Conservation (phyloP, 2,113 vertebrate species). For the Festucalex cinctus region DNA sequence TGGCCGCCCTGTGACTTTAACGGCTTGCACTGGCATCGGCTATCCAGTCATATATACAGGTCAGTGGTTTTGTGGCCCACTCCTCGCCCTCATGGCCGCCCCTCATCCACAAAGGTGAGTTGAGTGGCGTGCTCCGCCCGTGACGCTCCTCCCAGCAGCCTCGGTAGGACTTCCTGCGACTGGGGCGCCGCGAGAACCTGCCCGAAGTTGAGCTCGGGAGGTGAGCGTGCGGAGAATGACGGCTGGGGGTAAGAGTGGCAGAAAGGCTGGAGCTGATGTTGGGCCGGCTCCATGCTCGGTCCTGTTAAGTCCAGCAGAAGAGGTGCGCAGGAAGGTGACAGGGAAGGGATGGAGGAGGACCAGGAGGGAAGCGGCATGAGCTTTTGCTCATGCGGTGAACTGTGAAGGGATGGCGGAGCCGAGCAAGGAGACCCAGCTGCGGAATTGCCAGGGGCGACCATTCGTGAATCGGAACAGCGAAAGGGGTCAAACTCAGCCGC, state of each 20-base stretch:
- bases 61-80: background rate
- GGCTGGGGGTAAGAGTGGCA: background rate
- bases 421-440: conserved; percentile 41
- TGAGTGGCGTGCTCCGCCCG: conserved; percentile 49
- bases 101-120: conserved; percentile 75
- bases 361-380: conserved; percentile 11
- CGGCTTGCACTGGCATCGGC: no score
- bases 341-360: conserved; percentile 37
- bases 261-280: background rate
- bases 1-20: no score
- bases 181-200: conserved; percentile 13
- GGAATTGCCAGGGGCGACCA: conserved; percentile 6
- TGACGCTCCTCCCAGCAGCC: conserved; percentile 26
- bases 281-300: background rate
- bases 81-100: conserved; percentile 59
- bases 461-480: conserved; percentile 23
- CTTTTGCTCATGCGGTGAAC: conserved; percentile 54
- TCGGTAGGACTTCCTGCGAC: background rate
- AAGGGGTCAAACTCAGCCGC: conserved; percentile 17
- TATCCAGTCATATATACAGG: no score
- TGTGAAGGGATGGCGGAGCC: conserved; percentile 61
- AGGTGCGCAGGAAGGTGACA: conserved; percentile 26
- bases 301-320: conserved; percentile 31
- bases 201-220: conserved; percentile 16
- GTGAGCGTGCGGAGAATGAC: background rate